Evolutionary conservation across 2,888 invertebrate species (phyloP).

Genomic region (Resseliella maxima): DNA sequence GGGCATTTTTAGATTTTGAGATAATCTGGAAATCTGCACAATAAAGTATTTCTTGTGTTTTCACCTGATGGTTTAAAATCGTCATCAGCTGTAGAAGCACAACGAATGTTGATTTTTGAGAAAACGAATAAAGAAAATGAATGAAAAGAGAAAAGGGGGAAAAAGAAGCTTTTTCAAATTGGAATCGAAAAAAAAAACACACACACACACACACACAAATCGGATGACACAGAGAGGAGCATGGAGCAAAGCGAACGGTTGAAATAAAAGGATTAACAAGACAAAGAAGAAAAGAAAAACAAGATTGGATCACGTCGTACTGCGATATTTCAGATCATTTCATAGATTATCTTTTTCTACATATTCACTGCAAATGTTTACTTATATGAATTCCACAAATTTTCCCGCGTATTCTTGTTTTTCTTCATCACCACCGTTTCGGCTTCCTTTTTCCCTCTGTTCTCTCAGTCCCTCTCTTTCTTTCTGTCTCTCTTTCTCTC

Average conservation of each 20-base stretch:
- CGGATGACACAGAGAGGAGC: neutral
- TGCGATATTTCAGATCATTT: slow-evolving; percentile 45
- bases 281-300: slow-evolving; percentile 34
- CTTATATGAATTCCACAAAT: slow-evolving; percentile 14
- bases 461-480: no score
- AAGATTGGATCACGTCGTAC: slow-evolving; percentile 45
- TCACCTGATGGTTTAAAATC: neutral
- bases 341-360: slow-evolving; percentile 37
- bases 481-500: no score
- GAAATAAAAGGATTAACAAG: slow-evolving; percentile 26
- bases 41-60: neutral
- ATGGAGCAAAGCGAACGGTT: neutral
- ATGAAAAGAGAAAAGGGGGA: no score
- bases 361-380: slow-evolving; percentile 8
- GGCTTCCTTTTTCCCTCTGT: neutral
- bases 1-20: neutral
- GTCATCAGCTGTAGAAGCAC: neutral
- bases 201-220: neutral
- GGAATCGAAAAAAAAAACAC: neutral
- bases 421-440: neutral
- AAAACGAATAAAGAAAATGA: no score
- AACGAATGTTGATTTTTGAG: neutral
- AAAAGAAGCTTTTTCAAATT: no score
- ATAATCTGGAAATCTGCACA: neutral
- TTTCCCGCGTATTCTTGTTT: neutral